Percentiles rank a stretch among this genome's conserved stretches.
phyloP scores from a whole-genome alignment of 2,888 invertebrate species.

The Melangyna quadrimaculata region DNA sequence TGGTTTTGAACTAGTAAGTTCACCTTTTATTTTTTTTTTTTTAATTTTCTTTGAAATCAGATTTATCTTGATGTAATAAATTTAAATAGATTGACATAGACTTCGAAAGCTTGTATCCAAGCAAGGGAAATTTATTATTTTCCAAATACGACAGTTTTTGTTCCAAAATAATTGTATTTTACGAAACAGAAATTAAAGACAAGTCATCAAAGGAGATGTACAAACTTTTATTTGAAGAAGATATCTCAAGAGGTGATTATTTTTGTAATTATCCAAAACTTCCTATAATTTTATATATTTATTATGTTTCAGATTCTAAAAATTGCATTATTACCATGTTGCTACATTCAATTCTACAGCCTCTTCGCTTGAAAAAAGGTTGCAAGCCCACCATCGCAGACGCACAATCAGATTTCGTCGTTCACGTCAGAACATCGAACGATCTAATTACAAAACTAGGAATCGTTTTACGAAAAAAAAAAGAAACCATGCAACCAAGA shows the following conservation, averaged over 20 bases:
- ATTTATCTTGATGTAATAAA: no score
- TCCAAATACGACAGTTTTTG: no score
- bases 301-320: slow-evolving; percentile 17
- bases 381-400: slow-evolving; percentile 61
- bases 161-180: no score
- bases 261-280: not conserved
- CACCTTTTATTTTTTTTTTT: no score
- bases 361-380: slow-evolving; percentile 46
- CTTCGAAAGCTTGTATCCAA: no score
- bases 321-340: slow-evolving; percentile 49
- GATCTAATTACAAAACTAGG: not conserved
- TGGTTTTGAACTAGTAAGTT: no score
- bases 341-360: slow-evolving; percentile 45
- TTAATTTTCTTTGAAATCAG: no score
- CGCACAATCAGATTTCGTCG: slow-evolving; percentile 31
- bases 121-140: no score
- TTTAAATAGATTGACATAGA: no score
- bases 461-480: not conserved
- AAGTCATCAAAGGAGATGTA: slow-evolving; percentile 6
- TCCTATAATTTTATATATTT: not conserved
- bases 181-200: slow-evolving; percentile 29
- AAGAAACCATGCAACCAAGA: slow-evolving; percentile 46
- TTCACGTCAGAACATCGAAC: not conserved
- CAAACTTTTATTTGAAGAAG: not conserved
- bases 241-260: not conserved